Evolutionary conservation across 2,888 invertebrate genomes (phyloP).

Genomic region (Melipona beecheii): DNA sequence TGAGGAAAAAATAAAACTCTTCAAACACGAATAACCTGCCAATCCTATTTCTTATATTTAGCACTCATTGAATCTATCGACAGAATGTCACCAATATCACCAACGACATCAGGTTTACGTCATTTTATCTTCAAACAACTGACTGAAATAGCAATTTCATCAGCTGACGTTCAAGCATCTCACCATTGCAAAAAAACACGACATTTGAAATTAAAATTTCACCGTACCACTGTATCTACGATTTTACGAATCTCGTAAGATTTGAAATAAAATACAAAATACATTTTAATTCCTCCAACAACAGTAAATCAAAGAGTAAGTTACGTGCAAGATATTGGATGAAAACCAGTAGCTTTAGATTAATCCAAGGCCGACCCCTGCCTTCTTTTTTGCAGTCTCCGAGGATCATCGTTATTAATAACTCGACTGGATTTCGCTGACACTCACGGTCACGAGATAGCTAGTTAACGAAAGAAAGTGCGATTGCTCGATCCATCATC

Average conservation of each 20-base stretch:
- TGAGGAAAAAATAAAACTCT: not conserved
- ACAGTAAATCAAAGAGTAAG: not conserved
- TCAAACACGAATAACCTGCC: not conserved
- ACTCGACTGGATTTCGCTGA: not conserved
- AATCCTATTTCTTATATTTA: not conserved
- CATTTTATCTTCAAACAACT: too few species aligned
- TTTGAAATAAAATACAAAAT: not conserved
- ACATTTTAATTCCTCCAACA: not conserved
- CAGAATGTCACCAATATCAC: not conserved
- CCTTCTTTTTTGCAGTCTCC: not conserved
- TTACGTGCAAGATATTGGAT: not conserved
- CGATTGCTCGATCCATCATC: constrained; percentile 22
- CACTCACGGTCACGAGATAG: not conserved
- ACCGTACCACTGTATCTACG: not conserved
- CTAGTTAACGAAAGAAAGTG: not conserved
- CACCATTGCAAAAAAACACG: not conserved
- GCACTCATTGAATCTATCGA: not conserved
- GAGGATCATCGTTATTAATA: constrained; percentile 15
- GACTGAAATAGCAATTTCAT: not conserved
- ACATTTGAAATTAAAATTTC: not conserved
- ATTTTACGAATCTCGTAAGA: too few species aligned
- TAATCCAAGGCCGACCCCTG: not conserved
- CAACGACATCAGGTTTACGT: not conserved
- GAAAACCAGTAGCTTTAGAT: not conserved
- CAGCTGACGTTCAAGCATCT: not conserved